Conservation (phyloP, 2,113 vertebrate genomes). For the Asarcornis scutulata region DNA sequence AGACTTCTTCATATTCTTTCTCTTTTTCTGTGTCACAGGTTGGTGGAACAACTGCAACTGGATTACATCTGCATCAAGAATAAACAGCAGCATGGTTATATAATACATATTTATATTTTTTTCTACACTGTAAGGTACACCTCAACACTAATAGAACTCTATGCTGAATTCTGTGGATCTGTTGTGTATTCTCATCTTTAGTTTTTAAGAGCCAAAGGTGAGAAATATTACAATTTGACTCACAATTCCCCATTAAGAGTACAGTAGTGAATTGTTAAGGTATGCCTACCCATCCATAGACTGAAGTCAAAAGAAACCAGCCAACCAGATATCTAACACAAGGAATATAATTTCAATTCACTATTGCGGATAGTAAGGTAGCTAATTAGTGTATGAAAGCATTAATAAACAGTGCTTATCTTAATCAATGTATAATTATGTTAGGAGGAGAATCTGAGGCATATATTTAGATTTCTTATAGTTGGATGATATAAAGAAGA, state of each 20-base stretch:
- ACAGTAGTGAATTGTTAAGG: background rate
- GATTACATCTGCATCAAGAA: conserved; percentile 38
- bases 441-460: background rate
- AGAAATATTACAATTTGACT: background rate
- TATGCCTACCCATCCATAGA: background rate
- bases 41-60: background rate
- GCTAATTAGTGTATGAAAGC: background rate
- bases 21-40: conserved; percentile 38
- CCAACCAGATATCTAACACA: background rate
- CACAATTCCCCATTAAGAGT: background rate
- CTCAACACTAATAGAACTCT: background rate
- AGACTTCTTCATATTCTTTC: conserved; percentile 59
- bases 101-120: background rate
- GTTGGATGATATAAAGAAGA: background rate
- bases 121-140: background rate
- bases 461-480: background rate
- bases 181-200: background rate
- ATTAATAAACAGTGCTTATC: background rate
- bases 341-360: background rate
- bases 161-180: background rate
- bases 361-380: background rate
- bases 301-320: background rate
- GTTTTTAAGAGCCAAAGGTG: background rate
- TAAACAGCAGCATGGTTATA: background rate
- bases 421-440: background rate